These are phyloP conservation scores for Leucophenga maculata DNA, from an alignment of 2,888 invertebrate genomes.

Conservation along the genomic window DNA sequence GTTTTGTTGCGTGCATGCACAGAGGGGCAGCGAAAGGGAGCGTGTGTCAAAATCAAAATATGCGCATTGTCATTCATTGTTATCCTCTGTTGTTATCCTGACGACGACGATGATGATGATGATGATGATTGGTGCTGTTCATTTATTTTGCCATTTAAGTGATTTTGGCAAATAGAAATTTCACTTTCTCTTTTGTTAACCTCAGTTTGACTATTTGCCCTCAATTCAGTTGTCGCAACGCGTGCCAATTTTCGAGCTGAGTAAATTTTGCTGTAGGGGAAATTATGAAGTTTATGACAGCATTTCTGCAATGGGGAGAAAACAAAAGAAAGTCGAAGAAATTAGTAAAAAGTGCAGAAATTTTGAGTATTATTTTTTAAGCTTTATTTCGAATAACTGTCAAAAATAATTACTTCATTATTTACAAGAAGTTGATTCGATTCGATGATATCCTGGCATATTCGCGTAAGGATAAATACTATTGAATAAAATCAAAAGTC, in stretches of 20 bases:
- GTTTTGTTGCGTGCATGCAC: background rate
- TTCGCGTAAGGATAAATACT: too few species aligned
- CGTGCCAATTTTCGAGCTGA: conserved; percentile 2
- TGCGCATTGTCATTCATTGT: conserved; percentile 25
- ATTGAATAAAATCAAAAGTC: too few species aligned
- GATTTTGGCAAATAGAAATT: conserved; percentile 19
- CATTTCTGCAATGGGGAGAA: background rate
- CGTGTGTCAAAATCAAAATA: conserved; percentile 10
- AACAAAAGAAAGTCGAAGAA: conserved; percentile 14
- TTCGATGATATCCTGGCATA: too few species aligned
- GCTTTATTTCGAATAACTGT: background rate
- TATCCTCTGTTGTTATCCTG: background rate
- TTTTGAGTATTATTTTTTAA: background rate
- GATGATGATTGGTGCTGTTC: conserved; percentile 1
- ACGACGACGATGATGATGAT: background rate
- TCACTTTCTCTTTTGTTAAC: conserved; percentile 15
- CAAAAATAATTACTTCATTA: background rate
- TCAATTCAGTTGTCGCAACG: background rate
- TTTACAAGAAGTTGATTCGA: too few species aligned
- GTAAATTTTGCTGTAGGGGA: background rate
- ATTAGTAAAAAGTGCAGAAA: background rate
- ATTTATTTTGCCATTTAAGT: conserved; percentile 5
- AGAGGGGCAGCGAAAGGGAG: background rate
- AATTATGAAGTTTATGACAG: conserved; percentile 4
- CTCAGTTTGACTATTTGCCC: background rate